These are phyloP conservation scores for Rotaria socialis DNA, from an alignment of 2,888 invertebrate genomes.

Conservation along the genomic window DNA sequence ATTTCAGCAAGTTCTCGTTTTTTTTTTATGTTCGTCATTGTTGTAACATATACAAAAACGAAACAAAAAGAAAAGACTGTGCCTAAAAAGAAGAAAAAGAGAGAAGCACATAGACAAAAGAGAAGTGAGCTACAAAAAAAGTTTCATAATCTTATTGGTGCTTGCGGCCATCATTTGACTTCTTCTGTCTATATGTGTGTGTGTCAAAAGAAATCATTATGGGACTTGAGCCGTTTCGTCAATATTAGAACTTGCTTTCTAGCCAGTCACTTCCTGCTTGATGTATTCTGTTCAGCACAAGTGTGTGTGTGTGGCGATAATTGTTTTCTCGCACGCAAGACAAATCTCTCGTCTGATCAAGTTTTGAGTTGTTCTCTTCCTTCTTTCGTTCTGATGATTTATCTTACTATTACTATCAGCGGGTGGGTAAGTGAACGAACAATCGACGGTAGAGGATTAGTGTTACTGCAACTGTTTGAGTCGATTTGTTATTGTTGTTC, in stretches of 20 bases:
- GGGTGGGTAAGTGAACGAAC: background rate
- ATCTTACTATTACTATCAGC: background rate
- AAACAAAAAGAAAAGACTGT: background rate
- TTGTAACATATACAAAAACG: background rate
- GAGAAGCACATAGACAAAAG: background rate
- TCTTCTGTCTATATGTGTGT: background rate
- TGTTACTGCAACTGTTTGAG: background rate
- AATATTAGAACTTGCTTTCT: slow-evolving; percentile 32
- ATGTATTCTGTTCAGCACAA: slow-evolving; percentile 8
- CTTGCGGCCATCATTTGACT: slow-evolving; percentile 18
- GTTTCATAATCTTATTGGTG: slow-evolving; percentile 13
- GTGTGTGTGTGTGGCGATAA: slow-evolving; percentile 22
- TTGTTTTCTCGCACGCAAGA: slow-evolving; percentile 2
- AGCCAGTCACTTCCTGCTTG: slow-evolving; percentile 4
- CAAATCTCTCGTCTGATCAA: slow-evolving; percentile 12
- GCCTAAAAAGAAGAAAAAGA: background rate
- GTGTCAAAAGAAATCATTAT: slow-evolving; percentile 15
- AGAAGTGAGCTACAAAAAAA: background rate
- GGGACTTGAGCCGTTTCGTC: slow-evolving; percentile 13
- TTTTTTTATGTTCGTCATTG: background rate
- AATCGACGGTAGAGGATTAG: background rate
- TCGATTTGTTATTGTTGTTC: slow-evolving; percentile 5
- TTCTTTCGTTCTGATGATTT: background rate
- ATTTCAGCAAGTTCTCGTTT: background rate
- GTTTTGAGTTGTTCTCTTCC: background rate